Percentiles rank a stretch among this genome's conserved stretches.
phyloP scores from a whole-genome alignment of 1,140 invertebrate species.

The Drosophila pseudoananassae region DNA sequence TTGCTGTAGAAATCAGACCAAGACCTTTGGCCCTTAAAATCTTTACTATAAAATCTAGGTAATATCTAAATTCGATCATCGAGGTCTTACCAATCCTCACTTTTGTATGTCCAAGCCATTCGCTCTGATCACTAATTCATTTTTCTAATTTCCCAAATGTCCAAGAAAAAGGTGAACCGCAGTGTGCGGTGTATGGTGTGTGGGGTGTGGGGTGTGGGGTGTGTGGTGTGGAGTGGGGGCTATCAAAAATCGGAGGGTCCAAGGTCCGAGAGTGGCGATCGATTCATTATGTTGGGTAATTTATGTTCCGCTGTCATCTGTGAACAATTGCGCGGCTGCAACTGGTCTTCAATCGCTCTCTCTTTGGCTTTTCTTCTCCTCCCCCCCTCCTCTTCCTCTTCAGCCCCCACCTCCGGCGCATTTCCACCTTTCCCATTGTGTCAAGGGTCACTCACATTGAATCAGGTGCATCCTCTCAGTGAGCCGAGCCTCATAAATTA shows the following conservation, averaged over 20 bases:
- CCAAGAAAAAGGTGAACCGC: constrained; percentile 47
- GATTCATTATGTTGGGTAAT: constrained; percentile 72
- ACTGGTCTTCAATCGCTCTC: constrained; percentile 69
- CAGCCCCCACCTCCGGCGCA: neutral
- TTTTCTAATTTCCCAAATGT: constrained; percentile 77
- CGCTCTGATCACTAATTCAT: constrained; percentile 66
- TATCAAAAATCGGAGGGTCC: constrained; percentile 1
- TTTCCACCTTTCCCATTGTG: constrained; percentile 16
- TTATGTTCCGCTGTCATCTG: constrained; percentile 69
- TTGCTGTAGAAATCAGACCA: too few species aligned
- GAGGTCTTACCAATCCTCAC: neutral
- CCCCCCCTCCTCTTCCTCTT: neutral
- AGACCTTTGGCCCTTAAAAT: too few species aligned
- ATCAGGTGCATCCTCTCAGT: constrained; percentile 53
- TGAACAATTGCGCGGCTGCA: constrained; percentile 74
- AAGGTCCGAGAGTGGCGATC: constrained; percentile 33
- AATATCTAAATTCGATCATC: neutral
- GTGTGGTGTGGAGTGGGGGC: neutral
- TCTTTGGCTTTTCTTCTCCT: neutral
- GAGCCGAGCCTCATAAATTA: constrained; percentile 60
- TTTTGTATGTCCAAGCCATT: neutral
- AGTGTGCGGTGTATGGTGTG: constrained; percentile 9
- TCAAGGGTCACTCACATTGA: constrained; percentile 64
- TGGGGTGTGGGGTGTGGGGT: neutral
- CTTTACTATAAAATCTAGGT: neutral